Conservation (phyloP, 2,113 vertebrate species). For the Chaetodon trifascialis region DNA sequence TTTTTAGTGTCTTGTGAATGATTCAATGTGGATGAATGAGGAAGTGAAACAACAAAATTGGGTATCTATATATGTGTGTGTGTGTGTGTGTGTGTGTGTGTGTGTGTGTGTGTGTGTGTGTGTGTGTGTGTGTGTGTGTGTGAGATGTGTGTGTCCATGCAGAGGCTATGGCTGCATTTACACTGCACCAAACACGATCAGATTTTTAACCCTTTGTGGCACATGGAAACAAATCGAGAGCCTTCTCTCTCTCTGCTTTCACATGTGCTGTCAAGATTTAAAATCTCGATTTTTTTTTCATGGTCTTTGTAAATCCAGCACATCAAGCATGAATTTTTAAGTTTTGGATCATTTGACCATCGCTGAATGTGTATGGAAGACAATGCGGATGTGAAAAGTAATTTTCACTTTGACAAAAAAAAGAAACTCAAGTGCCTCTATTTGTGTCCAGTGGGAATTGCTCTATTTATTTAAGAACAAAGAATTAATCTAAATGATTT, state of each 20-base stretch:
- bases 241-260: conserved; percentile 4
- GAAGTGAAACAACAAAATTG: conserved; percentile 39
- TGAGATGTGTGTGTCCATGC: conserved; percentile 34
- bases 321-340: conserved; percentile 68
- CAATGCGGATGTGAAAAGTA: conserved; percentile 73
- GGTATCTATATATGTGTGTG: conserved; percentile 24
- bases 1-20: conserved; percentile 60
- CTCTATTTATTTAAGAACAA: conserved; percentile 87
- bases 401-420: conserved; percentile 80
- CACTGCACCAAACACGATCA: conserved; percentile 55
- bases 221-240: conserved; percentile 31
- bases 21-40: conserved; percentile 62
- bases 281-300: conserved; percentile 26
- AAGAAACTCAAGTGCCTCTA: conserved; percentile 86
- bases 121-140: conserved; percentile 14
- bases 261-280: conserved; percentile 33
- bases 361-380: conserved; percentile 79
- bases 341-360: conserved; percentile 71
- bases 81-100: conserved; percentile 3
- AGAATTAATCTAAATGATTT: conserved; percentile 85
- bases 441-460: conserved; percentile 84
- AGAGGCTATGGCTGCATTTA: conserved; percentile 60
- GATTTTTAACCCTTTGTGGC: conserved; percentile 53
- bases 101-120: conserved; percentile 23
- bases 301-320: conserved; percentile 67